A percentile compares a stretch with the other conserved stretches of the same genome.
phyloP scores from a whole-genome alignment of 2,888 invertebrate genomes.

The Tupiocoris notatus region DNA sequence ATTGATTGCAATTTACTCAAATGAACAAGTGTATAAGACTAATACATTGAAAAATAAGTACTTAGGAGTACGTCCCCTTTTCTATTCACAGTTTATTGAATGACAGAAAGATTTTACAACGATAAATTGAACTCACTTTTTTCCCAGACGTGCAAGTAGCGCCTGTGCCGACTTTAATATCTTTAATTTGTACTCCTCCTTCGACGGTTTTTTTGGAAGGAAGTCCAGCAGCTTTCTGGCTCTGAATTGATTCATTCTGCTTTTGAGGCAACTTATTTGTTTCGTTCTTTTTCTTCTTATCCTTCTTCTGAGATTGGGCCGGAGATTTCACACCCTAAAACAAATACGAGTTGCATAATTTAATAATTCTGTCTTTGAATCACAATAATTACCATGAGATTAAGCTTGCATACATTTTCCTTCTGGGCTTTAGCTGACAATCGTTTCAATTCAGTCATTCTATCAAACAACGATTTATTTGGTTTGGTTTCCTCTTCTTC shows the following conservation, averaged over 20 bases:
- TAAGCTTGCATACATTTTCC: too few relatives aligned
- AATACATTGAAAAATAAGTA: too few relatives aligned
- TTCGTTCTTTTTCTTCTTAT: slow-evolving; percentile 48
- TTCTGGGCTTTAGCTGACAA: background rate
- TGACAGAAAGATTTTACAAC: too few relatives aligned
- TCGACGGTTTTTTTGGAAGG: slow-evolving; percentile 56
- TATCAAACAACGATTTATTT: background rate
- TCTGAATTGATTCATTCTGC: background rate
- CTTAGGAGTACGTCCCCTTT: too few relatives aligned
- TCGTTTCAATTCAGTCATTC: background rate
- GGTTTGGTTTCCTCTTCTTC: slow-evolving; percentile 28
- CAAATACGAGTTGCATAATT: too few relatives aligned
- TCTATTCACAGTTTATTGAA: too few relatives aligned
- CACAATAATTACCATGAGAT: too few relatives aligned
- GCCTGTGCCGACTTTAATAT: slow-evolving; percentile 77
- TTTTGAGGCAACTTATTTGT: background rate
- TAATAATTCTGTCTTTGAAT: too few relatives aligned
- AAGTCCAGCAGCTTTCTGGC: background rate
- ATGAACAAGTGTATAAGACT: too few relatives aligned
- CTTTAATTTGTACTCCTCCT: slow-evolving; percentile 81
- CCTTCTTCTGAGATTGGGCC: slow-evolving; percentile 45
- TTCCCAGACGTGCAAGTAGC: slow-evolving; percentile 74
- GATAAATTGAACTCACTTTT: slow-evolving; percentile 54
- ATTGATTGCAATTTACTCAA: too few relatives aligned
- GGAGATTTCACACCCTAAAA: too few relatives aligned